These are phyloP conservation scores for Lasioglossum oenotherae DNA, from an alignment of 2,888 invertebrate species.

Conservation along the genomic window DNA sequence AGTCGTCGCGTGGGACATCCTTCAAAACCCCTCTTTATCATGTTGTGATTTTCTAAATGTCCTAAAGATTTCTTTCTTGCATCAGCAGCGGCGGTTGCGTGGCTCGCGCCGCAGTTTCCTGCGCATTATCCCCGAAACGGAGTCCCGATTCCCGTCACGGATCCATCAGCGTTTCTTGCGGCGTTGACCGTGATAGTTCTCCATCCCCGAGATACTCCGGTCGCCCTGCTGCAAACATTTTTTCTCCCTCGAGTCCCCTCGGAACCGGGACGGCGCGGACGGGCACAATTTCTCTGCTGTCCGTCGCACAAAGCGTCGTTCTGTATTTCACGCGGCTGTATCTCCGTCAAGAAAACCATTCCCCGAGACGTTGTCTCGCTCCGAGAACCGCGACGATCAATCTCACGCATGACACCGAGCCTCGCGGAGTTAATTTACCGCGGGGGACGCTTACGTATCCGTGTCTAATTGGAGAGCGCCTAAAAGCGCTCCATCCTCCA, in stretches of 20 bases:
- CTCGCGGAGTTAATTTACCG: slow-evolving; percentile 70
- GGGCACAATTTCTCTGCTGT: slow-evolving; percentile 67
- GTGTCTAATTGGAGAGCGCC: slow-evolving; percentile 70
- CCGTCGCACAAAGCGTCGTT: slow-evolving; percentile 61
- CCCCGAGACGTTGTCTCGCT: slow-evolving; percentile 44
- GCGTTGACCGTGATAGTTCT: slow-evolving; percentile 24
- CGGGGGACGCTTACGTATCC: slow-evolving; percentile 64
- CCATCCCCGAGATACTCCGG: neutral
- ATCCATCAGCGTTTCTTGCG: slow-evolving; percentile 28
- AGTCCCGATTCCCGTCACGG: slow-evolving; percentile 11
- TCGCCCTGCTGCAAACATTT: slow-evolving; percentile 34
- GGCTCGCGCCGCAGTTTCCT: neutral
- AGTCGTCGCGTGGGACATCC: no score
- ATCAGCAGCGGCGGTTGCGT: neutral
- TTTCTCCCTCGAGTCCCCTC: slow-evolving; percentile 17
- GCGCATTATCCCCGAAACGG: neutral
- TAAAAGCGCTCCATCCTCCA: slow-evolving; percentile 37
- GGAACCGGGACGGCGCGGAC: neutral
- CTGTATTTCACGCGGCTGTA: slow-evolving; percentile 58
- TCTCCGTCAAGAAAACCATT: slow-evolving; percentile 62
- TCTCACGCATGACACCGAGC: slow-evolving; percentile 69
- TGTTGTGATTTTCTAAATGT: no score
- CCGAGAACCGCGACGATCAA: slow-evolving; percentile 65
- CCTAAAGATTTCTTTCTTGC: no score
- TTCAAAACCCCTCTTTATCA: no score